Evolutionary conservation across 2,888 invertebrate species (phyloP), one percentile per base, ranked within the genome.

Genomic region (Nomada ruficornis): DNA sequence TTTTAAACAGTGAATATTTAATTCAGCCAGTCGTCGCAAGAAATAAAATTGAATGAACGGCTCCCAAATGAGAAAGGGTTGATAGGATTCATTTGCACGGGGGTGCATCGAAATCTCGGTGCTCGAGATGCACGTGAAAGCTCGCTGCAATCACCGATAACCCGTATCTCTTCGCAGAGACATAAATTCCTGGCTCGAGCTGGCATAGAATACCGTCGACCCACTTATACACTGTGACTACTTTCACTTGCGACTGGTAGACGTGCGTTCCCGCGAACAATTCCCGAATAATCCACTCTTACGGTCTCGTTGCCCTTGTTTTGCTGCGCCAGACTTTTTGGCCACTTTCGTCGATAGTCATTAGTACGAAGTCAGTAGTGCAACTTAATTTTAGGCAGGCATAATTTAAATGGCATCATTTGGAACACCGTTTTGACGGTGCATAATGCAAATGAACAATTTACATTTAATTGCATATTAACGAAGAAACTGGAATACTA

Each of bases 181-280:
- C 82, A 86, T 68, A 60, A 82, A 87, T 86, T 81, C 86, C 65
- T 59, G 72, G 44, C 26, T 64, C 68, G 74, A 65, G 26, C 57
- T 50, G 79, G 77, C 81, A 70, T 88, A 83, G 88, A 84, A 75
- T 82, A 88, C 65, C 63, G 68, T 64, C 79, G 88, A 85, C 88
- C 89, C 72, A 88, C 89, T 88, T 89, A 64, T 69, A 64, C 72
- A 62, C 80, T 64, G 81, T 68, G 83, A 86, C 86, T 90, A 92
- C 91, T 91, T 91, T 92, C 91, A 92, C 92, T 91, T 89, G 90
- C 86, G 84, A 79, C 85, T 76, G 83, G 84, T 82, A 84, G 76
- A 63, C 57, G 60, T 76, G 77, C 68, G 78, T 55, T 76, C 62
- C 29, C 36, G 62, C 72, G 59, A 74, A 57, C 52, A 52, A 77